Evolutionary conservation across 2,888 invertebrate species (phyloP).

Genomic region (Thecocarcelia acutangulata): DNA sequence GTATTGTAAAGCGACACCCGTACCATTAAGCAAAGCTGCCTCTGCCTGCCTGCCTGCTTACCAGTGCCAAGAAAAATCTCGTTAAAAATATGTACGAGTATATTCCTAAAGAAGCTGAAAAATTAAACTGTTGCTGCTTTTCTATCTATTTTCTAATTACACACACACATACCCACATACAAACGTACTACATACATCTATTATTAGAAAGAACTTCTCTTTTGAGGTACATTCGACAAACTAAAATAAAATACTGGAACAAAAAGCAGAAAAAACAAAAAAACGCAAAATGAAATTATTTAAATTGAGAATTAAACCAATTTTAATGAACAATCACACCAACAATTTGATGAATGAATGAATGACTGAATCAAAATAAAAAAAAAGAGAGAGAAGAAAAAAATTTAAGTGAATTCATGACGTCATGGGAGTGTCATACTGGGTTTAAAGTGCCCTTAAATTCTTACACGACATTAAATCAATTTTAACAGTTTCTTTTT

Average conservation of each 20-base stretch:
- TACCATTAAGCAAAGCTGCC: conserved; percentile 19
- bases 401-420: conserved; percentile 23
- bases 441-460: conserved; percentile 41
- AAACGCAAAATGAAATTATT: not conserved
- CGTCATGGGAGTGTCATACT: conserved; percentile 51
- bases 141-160: conserved; percentile 40
- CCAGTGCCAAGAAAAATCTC: conserved; percentile 18
- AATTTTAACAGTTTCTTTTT: not conserved
- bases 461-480: conserved; percentile 36
- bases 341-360: conserved; percentile 2
- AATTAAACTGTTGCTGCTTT: conserved; percentile 55
- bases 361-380: conserved; percentile 36
- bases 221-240: conserved; percentile 20
- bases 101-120: conserved; percentile 3
- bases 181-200: not conserved
- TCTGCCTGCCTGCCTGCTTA: no score
- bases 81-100: no score
- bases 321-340: conserved; percentile 10
- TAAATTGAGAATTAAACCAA: conserved; percentile 15
- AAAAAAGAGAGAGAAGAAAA: not conserved
- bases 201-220: conserved; percentile 29
- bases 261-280: not conserved
- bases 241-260: not conserved
- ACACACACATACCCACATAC: no score
- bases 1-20: conserved; percentile 38